Percentiles rank a stretch among this genome's conserved stretches.
phyloP scores from a whole-genome alignment of 2,113 vertebrate species.

The Gadus chalcogrammus region DNA sequence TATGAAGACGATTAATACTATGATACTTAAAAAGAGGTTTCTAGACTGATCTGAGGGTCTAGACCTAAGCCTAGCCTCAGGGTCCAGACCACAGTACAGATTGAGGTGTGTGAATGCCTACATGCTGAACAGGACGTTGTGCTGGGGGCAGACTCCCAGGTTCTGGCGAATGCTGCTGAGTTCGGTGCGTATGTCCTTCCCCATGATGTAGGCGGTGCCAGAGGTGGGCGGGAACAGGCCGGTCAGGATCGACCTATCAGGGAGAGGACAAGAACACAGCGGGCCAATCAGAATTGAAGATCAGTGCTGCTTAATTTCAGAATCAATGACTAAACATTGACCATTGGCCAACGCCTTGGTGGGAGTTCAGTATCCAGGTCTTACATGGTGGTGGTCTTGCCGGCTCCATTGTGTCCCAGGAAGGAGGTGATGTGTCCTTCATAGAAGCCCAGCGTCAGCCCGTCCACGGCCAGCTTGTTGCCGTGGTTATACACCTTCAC shows the following conservation, averaged over 20 bases:
- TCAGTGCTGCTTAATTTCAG: background rate
- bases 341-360: too few species aligned
- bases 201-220: conserved; percentile 94
- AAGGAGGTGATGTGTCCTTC: conserved; percentile 98
- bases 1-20: background rate
- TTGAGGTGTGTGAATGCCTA: conserved; percentile 57
- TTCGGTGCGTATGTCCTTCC: conserved; percentile 91
- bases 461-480: conserved; percentile 93
- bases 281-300: background rate
- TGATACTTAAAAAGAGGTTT: too few species aligned
- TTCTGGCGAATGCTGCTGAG: conserved; percentile 89
- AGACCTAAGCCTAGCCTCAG: too few species aligned
- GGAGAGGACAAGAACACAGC: background rate
- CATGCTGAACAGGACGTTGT: conserved; percentile 97
- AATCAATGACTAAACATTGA: background rate
- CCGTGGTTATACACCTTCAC: conserved; percentile 94
- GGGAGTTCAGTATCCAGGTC: conserved; percentile 29
- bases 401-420: conserved; percentile 95
- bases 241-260: conserved; percentile 91
- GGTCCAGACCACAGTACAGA: too few species aligned
- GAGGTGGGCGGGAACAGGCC: conserved; percentile 95
- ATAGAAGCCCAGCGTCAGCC: conserved; percentile 90
- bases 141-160: conserved; percentile 94
- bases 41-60: too few species aligned
- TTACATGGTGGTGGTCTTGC: conserved; percentile 99